Conservation (phyloP, 30 jellyfish, hydroid and myxozoan species). For the Pelagia noctiluca region DNA sequence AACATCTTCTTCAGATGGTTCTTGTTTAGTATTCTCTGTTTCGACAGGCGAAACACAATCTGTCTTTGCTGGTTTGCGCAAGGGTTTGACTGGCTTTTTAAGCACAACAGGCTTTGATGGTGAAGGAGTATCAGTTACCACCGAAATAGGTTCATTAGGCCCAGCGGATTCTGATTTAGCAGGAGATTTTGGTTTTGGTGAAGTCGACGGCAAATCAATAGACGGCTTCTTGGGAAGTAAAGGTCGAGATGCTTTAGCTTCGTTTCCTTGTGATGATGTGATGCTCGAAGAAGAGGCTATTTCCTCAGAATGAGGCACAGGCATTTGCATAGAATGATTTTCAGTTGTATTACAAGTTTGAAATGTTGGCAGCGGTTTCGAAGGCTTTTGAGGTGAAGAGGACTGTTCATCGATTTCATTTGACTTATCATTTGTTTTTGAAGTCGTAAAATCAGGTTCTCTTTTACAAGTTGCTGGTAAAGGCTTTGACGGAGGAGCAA, state of each 20-base stretch:
- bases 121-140: too few relatives aligned
- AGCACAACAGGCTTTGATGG: too few relatives aligned
- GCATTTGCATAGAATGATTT: not conserved
- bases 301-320: not conserved
- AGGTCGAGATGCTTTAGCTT: not conserved
- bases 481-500: not conserved
- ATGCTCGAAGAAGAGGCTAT: not conserved
- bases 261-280: not conserved
- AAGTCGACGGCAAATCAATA: not conserved
- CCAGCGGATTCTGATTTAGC: too few relatives aligned
- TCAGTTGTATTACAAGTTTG: not conserved
- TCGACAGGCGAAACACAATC: too few relatives aligned
- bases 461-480: not conserved
- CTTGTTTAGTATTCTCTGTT: too few relatives aligned
- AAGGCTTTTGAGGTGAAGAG: not conserved
- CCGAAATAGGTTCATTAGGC: too few relatives aligned
- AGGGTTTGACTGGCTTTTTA: too few relatives aligned
- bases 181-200: too few relatives aligned
- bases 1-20: too few relatives aligned
- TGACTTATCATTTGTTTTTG: not conserved
- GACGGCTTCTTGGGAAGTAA: not conserved
- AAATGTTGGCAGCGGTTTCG: conserved; percentile 2
- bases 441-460: not conserved
- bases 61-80: too few relatives aligned
- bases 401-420: not conserved